Conservation (phyloP, 2,797 vertebrate species). For the Coendou prehensilis region DNA sequence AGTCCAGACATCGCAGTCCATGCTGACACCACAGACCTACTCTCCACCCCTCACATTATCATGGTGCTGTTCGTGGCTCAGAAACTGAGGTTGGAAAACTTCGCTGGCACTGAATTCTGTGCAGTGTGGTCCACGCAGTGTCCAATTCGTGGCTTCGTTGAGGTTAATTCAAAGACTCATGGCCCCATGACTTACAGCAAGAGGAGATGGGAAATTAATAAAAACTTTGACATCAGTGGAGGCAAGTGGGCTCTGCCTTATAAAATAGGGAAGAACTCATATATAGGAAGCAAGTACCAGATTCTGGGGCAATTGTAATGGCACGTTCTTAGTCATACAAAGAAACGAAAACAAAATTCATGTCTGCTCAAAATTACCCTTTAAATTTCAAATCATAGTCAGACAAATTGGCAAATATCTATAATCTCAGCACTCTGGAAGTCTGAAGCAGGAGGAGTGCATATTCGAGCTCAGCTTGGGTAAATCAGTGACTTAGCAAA, state of each 20-base stretch:
- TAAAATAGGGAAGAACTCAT: background rate
- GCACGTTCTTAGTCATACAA: accelerated
- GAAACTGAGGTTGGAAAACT: background rate
- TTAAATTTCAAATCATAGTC: background rate
- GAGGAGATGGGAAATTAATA: background rate
- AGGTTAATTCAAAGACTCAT: background rate
- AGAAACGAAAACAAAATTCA: background rate
- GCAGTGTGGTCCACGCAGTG: no score
- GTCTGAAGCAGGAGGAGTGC: background rate
- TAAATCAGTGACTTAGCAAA: background rate
- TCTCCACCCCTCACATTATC: accelerated
- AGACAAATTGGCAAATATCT: background rate
- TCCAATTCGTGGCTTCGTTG: background rate
- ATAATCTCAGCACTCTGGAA: background rate
- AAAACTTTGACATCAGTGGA: background rate
- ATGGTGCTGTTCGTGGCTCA: background rate
- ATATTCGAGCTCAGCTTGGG: background rate
- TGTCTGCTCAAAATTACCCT: background rate
- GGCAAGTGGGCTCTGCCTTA: background rate
- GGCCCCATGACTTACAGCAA: no score
- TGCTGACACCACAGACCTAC: background rate
- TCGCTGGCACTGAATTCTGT: background rate
- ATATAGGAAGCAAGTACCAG: background rate
- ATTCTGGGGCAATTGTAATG: background rate
- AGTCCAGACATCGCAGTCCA: no score